These are phyloP conservation scores for Xyrauchen texanus DNA, from an alignment of 2,113 vertebrate genomes.

Conservation along the genomic window DNA sequence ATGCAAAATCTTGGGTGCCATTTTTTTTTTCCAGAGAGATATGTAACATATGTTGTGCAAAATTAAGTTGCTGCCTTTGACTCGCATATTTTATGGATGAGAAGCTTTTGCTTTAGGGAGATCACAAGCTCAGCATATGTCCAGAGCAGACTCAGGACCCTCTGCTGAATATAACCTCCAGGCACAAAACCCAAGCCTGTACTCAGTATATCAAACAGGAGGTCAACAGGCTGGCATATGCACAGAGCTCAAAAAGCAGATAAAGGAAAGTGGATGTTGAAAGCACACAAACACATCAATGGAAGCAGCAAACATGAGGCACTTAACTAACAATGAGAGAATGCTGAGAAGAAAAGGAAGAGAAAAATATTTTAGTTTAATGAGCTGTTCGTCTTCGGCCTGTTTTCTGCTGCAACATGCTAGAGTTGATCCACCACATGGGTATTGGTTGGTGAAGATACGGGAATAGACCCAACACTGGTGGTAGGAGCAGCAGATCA, in stretches of 20 bases:
- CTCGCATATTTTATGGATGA: conserved; percentile 55
- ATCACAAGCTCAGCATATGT: conserved; percentile 57
- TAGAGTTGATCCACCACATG: conserved; percentile 4
- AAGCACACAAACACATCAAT: conserved; percentile 18
- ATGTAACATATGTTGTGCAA: conserved; percentile 42
- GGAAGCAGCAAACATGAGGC: background rate
- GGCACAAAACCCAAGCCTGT: conserved; percentile 28
- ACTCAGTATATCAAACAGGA: conserved; percentile 26
- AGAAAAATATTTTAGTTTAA: conserved; percentile 20
- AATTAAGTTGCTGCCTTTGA: conserved; percentile 45
- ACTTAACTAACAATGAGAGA: conserved; percentile 28
- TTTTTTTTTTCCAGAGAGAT: conserved; percentile 27
- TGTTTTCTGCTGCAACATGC: conserved; percentile 30
- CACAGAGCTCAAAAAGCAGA: conserved; percentile 27
- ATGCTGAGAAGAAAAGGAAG: too few relatives aligned
- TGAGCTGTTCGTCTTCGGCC: conserved; percentile 18
- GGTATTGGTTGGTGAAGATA: conserved; percentile 7
- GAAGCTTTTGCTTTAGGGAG: conserved; percentile 49
- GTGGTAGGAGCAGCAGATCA: conserved; percentile 22
- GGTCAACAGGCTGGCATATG: conserved; percentile 38
- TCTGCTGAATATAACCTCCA: conserved; percentile 43
- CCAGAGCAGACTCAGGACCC: conserved; percentile 44
- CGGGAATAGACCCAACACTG: background rate
- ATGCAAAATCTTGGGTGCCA: background rate
- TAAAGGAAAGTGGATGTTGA: conserved; percentile 21